These are phyloP conservation scores for Todiramphus chloris DNA, from an alignment of 2,113 vertebrate genomes.

Conservation along the genomic window DNA sequence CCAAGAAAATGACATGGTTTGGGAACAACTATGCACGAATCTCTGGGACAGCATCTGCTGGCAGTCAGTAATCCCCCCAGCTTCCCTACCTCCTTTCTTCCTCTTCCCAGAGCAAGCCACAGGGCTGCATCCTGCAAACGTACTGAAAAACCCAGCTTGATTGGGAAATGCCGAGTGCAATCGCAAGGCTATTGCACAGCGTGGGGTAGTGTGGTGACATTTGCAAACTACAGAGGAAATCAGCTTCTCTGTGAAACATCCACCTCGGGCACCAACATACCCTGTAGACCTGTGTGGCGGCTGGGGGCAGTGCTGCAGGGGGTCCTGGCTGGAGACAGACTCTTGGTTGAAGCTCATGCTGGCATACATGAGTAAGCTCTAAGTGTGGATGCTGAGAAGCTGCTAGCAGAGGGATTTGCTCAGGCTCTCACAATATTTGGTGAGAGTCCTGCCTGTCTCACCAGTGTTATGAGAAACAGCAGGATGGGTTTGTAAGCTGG, in stretches of 20 bases:
- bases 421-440: too few relatives aligned
- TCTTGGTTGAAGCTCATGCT: not conserved
- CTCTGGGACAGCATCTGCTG: not conserved
- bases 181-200: constrained; percentile 7
- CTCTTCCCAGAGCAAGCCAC: not conserved
- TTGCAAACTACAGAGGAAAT: not conserved
- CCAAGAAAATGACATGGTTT: not conserved
- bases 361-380: not conserved
- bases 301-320: not conserved
- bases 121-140: not conserved
- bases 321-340: too few relatives aligned
- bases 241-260: not conserved
- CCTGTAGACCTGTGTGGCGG: not conserved
- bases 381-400: too few relatives aligned
- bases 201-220: not conserved
- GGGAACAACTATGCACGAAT: not conserved
- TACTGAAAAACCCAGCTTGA: not conserved
- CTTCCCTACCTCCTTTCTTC: not conserved
- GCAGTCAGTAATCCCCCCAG: not conserved
- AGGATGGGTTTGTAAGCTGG: too few relatives aligned
- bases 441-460: too few relatives aligned
- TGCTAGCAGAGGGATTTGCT: too few relatives aligned
- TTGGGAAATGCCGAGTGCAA: not conserved
- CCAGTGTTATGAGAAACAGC: too few relatives aligned
- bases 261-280: not conserved